Evolutionary conservation across 2,797 vertebrate species (phyloP).

Genomic region (Muscicapa striata): DNA sequence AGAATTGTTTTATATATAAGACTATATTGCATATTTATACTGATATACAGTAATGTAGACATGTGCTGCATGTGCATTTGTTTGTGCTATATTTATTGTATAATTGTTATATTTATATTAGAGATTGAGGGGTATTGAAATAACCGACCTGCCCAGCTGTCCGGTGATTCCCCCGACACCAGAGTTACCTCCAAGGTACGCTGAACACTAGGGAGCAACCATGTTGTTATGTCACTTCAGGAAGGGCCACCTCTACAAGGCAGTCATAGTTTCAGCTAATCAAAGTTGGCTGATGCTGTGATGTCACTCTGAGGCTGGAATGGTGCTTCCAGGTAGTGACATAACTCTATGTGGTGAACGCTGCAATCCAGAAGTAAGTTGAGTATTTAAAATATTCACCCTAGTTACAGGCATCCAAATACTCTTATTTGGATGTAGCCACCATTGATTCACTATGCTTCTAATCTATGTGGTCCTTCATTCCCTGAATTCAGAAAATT

Average conservation of each 20-base stretch:
- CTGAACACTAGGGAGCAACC: conserved; percentile 76
- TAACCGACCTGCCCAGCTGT: conserved; percentile 84
- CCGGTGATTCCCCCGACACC: conserved; percentile 82
- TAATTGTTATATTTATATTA: conserved; percentile 84
- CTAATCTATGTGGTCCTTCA: conserved; percentile 59
- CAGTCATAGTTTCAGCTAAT: conserved; percentile 64
- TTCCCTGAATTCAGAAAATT: conserved; percentile 33
- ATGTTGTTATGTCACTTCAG: conserved; percentile 70
- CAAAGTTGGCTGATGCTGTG: conserved; percentile 59
- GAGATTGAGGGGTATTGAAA: conserved; percentile 85
- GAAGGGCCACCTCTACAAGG: conserved; percentile 56
- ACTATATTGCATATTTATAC: conserved; percentile 43
- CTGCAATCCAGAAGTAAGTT: conserved; percentile 64
- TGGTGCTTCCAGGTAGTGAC: conserved; percentile 62
- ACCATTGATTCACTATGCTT: conserved; percentile 48
- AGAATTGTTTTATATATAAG: conserved; percentile 4
- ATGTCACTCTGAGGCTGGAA: conserved; percentile 46
- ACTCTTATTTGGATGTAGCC: conserved; percentile 66
- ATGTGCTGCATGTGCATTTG: conserved; percentile 67
- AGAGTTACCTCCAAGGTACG: conserved; percentile 84
- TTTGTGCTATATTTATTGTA: conserved; percentile 80
- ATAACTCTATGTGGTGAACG: conserved; percentile 43
- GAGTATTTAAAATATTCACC: conserved; percentile 75
- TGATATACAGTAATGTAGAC: conserved; percentile 64
- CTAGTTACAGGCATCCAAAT: conserved; percentile 72